phyloP scores from a whole-genome alignment of 1,140 invertebrate genomes.

The Lasioglossum albipes region DNA sequence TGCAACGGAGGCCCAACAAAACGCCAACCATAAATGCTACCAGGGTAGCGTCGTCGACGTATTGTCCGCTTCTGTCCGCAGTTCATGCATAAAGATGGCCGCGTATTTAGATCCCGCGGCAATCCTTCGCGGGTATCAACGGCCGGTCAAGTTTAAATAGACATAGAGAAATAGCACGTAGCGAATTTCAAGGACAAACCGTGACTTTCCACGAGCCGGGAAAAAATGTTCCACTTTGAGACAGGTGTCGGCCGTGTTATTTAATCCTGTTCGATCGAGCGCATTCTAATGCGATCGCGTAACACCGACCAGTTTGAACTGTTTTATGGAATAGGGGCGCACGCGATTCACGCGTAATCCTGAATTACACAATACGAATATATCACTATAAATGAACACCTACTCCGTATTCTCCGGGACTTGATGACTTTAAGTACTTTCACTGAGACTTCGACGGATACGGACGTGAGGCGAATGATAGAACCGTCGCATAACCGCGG shows the following conservation, averaged over 20 bases:
- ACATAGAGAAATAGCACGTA: not conserved
- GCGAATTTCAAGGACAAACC: not conserved
- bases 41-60: not conserved
- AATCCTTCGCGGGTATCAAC: not conserved
- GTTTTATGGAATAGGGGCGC: slow-evolving; percentile 10
- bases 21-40: no score
- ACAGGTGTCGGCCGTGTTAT: slow-evolving; percentile 1
- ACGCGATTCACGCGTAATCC: slow-evolving; percentile 56
- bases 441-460: slow-evolving; percentile 65
- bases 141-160: not conserved
- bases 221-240: not conserved
- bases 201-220: not conserved
- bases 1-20: no score
- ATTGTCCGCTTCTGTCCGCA: not conserved
- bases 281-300: not conserved
- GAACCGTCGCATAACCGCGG: slow-evolving; percentile 12
- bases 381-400: slow-evolving; percentile 68
- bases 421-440: slow-evolving; percentile 69
- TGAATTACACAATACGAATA: slow-evolving; percentile 73
- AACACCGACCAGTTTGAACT: slow-evolving; percentile 2
- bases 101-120: not conserved
- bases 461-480: slow-evolving; percentile 71
- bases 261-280: slow-evolving; percentile 10
- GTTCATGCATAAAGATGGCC: not conserved
- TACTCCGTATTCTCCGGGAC: slow-evolving; percentile 70